These are phyloP conservation scores for Ericerus pela DNA, from an alignment of 1,140 invertebrate genomes.

Conservation along the genomic window DNA sequence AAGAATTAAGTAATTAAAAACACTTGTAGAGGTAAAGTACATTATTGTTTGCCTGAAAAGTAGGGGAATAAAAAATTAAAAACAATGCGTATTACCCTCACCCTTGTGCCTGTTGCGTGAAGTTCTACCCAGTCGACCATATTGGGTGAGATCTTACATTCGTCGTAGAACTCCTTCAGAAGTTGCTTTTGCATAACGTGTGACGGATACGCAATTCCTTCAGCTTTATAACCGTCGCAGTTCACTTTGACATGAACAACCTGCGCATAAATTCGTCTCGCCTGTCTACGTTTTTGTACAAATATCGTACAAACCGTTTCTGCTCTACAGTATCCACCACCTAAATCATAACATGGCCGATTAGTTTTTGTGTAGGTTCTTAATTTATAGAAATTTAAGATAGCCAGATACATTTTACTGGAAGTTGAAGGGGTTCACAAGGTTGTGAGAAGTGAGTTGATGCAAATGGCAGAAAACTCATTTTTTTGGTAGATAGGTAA, in stretches of 20 bases:
- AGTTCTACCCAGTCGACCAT: background rate
- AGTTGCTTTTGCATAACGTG: slow-evolving; percentile 60
- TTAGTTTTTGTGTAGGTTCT: background rate
- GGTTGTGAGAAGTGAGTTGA: background rate
- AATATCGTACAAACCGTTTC: slow-evolving; percentile 59
- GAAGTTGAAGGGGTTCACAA: background rate
- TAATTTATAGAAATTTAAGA: background rate
- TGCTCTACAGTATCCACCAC: slow-evolving; percentile 51
- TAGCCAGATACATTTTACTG: background rate
- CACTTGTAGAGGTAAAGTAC: too few species aligned
- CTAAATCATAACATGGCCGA: slow-evolving; percentile 23
- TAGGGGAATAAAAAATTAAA: too few species aligned
- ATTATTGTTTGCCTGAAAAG: too few species aligned
- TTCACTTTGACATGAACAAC: slow-evolving; percentile 53
- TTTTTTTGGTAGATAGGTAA: too few species aligned
- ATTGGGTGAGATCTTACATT: background rate
- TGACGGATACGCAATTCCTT: slow-evolving; percentile 67
- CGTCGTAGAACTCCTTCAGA: slow-evolving; percentile 29
- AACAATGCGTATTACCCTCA: background rate
- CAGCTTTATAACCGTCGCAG: slow-evolving; percentile 64
- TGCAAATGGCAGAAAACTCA: too few species aligned
- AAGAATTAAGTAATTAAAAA: too few species aligned
- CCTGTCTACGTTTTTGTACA: slow-evolving; percentile 60
- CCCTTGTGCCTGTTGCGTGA: slow-evolving; percentile 1
- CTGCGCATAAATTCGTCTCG: slow-evolving; percentile 57